phyloP scores from a whole-genome alignment of 35 echinoderm and acorn worm species.

The Apostichopus parvimensis region DNA sequence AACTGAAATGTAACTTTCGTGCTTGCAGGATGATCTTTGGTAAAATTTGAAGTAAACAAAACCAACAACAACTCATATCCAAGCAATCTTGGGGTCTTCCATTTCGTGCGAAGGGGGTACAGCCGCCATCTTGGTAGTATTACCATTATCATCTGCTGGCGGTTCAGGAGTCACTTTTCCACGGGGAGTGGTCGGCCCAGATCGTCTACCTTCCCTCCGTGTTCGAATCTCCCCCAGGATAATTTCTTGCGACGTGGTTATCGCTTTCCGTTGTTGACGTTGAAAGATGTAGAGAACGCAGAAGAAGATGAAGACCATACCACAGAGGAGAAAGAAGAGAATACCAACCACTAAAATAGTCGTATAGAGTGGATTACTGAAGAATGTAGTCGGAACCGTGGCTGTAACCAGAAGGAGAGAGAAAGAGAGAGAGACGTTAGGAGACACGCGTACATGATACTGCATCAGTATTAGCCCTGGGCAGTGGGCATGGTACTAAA shows the following conservation, averaged over 20 bases:
- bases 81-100: conserved; percentile 48
- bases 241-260: conserved; percentile 16
- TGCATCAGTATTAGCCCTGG: no score
- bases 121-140: background rate
- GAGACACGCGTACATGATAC: background rate
- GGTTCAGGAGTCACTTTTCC: conserved; percentile 32
- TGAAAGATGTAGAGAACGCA: background rate
- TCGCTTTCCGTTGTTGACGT: background rate
- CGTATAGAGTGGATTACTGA: background rate
- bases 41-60: no score
- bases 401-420: background rate
- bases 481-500: no score
- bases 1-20: no score
- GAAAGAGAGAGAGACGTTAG: background rate
- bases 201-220: conserved; percentile 7
- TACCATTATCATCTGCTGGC: background rate
- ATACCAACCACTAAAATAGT: background rate
- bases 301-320: conserved; percentile 5
- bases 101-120: conserved; percentile 25
- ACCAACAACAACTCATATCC: background rate
- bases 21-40: no score
- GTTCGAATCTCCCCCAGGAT: conserved; percentile 18
- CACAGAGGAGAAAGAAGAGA: background rate
- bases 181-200: background rate
- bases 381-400: background rate